A percentile compares a stretch with the other conserved stretches of the same genome.
Conservation (phyloP, 1,140 invertebrate species). For the Habropoda laboriosa region DNA sequence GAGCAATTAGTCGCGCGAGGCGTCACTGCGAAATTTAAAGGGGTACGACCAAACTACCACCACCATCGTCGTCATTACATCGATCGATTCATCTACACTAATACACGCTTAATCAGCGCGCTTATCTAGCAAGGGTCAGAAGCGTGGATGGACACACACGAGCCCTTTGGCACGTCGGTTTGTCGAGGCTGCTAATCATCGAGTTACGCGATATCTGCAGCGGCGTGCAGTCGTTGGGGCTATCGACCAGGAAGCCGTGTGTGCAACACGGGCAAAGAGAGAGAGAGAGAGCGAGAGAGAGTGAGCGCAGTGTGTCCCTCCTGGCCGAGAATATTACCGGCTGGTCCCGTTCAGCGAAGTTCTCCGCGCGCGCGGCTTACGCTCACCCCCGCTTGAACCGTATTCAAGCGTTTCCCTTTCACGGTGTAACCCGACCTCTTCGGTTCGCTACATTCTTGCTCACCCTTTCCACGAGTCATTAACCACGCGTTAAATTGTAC, state of each 20-base stretch:
- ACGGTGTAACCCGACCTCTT: constrained; percentile 59
- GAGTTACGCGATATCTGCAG: constrained; percentile 56
- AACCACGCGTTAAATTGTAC: constrained; percentile 61
- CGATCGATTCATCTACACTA: constrained; percentile 16
- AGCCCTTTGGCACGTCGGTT: constrained; percentile 40
- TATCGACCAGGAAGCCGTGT: constrained; percentile 75
- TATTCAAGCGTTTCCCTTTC: constrained; percentile 68
- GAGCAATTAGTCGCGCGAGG: constrained; percentile 22
- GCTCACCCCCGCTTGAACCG: constrained; percentile 57
- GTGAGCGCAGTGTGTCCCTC: too few relatives aligned
- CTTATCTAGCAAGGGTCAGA: neutral
- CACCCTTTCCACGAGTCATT: constrained; percentile 66
- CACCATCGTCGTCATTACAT: too few relatives aligned
- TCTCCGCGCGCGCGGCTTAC: constrained; percentile 13
- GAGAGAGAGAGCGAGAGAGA: too few relatives aligned
- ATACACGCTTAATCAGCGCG: neutral
- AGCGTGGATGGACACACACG: neutral
- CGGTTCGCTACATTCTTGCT: constrained; percentile 65
- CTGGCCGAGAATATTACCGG: constrained; percentile 67
- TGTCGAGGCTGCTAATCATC: constrained; percentile 60
- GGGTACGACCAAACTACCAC: too few relatives aligned
- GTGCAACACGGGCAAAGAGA: constrained; percentile 46
- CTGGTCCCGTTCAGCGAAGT: constrained; percentile 36
- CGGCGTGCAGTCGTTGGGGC: constrained; percentile 42
- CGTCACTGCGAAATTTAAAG: constrained; percentile 28